Evolutionary conservation across 2,797 vertebrate species (phyloP).

Genomic region (Pangasius djambal): DNA sequence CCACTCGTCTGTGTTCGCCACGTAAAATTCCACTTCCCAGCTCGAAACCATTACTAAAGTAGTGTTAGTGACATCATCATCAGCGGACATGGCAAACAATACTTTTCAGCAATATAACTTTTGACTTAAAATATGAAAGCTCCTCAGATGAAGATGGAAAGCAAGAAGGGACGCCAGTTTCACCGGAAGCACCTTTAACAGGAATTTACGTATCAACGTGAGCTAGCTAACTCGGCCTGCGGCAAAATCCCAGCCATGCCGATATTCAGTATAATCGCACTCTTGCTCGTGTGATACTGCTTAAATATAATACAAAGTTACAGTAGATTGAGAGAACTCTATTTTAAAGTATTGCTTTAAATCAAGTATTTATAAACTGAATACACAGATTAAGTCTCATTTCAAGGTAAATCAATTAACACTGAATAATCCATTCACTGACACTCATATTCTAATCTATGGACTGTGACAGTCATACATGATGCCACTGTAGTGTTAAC

Average conservation of each 20-base stretch:
- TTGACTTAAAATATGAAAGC: no score
- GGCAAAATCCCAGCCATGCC: neutral
- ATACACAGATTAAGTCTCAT: neutral
- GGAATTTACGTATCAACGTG: neutral
- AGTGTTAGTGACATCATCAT: no score
- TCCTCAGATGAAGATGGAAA: neutral
- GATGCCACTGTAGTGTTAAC: conserved; percentile 3
- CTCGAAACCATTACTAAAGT: no score
- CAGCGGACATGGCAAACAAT: no score
- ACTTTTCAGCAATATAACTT: no score
- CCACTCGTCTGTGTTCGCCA: no score
- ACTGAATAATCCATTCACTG: conserved; percentile 34
- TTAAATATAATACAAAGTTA: neutral
- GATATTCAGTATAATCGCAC: neutral
- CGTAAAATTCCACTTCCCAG: no score
- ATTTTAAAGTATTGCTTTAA: neutral
- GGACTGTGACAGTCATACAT: conserved; percentile 19
- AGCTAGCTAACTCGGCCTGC: neutral
- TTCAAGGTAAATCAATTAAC: conserved; percentile 3
- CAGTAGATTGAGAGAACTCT: neutral
- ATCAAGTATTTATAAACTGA: neutral
- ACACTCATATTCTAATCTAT: conserved; percentile 20
- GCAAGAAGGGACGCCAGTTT: neutral
- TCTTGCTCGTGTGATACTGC: neutral
- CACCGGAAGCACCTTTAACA: neutral